Evolutionary conservation across 2,888 invertebrate species (phyloP), one percentile per base, ranked within the genome.

Genomic region (Urechis unicinctus): DNA sequence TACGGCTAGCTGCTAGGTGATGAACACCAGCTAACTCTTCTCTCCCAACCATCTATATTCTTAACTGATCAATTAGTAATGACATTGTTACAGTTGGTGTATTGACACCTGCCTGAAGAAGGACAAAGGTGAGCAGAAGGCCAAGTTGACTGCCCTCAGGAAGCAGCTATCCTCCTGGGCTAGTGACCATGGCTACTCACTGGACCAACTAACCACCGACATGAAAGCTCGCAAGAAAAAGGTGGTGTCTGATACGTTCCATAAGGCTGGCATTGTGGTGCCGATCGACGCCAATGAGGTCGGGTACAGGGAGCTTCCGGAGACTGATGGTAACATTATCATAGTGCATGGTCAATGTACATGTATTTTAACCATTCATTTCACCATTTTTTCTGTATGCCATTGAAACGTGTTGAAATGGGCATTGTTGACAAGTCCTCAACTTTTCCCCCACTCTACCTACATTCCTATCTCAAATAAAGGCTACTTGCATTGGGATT

Each of bases 261-360:
- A 75, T 56, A 70, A 69, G 1, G 74, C 73, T 25, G 76, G 76
- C 0, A 69, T 76, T 47, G 74, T 73, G 4, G 93, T 94, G 1
- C 92, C 92, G 0, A 87, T 86, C 55, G 82, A 91, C 67, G 69
- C 68, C 44, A 88, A 87, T 74, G 85, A 90, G 69, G 72, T 91
- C 3, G 96, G 96, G 0, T 96, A 96, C 73, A 83, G 96, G 60
- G 76, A 77, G 54, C 71, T 85, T 80, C 83, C 85, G 42, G 87
- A 86, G 66, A 85, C 84, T 30, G 67, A 75, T 65, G 76, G 78
- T 77, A 62, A 43, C 47, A 36, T 21, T 22, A 1, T 1, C 25
- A 9, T 47, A 21, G n/a, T 47, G 3, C 22, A n/a, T n/a, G n/a
- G n/a, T n/a, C n/a, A n/a, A n/a, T n/a, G n/a, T n/a, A n/a, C n/a